phyloP scores from a whole-genome alignment of 2,797 vertebrate genomes.

The Lemur catta region DNA sequence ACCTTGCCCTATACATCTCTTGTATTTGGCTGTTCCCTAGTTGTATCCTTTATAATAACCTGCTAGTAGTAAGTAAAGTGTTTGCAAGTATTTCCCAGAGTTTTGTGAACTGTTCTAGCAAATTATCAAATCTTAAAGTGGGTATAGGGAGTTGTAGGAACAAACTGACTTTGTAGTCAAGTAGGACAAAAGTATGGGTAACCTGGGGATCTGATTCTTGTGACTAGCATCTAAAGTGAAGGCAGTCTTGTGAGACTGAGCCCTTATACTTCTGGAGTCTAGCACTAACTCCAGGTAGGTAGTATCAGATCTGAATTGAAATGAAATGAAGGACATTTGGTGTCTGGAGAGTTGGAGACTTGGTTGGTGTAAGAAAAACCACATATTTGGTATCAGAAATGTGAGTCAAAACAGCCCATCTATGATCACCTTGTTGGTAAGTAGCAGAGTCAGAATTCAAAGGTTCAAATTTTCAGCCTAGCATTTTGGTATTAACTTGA shows the following conservation, averaged over 20 bases:
- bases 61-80: neutral
- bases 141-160: neutral
- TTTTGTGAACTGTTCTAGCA: neutral
- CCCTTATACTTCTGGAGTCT: neutral
- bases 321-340: neutral
- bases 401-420: neutral
- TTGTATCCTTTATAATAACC: neutral
- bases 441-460: constrained; percentile 19
- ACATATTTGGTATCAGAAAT: neutral
- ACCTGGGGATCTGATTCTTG: neutral
- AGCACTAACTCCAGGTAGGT: neutral
- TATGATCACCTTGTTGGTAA: neutral
- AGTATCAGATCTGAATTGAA: neutral
- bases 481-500: constrained; percentile 41
- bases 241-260: neutral
- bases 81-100: neutral
- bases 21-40: neutral
- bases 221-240: neutral
- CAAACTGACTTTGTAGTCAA: neutral
- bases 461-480: constrained; percentile 12
- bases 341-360: neutral
- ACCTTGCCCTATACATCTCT: neutral
- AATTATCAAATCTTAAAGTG: neutral
- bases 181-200: neutral
- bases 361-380: neutral